phyloP scores from a whole-genome alignment of 2,113 vertebrate genomes.

The Percina caprodes region DNA sequence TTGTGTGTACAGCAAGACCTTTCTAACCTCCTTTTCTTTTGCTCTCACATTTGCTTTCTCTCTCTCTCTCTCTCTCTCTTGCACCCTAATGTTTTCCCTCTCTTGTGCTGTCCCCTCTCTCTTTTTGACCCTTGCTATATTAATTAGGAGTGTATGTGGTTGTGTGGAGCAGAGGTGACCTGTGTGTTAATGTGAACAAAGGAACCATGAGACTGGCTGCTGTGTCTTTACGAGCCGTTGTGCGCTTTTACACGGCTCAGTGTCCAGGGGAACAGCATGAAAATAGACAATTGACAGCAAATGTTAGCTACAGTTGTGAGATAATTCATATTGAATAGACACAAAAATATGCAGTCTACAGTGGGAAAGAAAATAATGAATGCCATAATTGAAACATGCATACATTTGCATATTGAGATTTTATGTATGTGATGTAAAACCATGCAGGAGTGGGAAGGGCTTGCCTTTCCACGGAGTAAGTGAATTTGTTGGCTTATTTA shows the following conservation, averaged over 20 bases:
- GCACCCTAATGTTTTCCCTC: conserved; percentile 8
- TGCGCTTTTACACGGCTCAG: not conserved
- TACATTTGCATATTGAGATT: conserved; percentile 18
- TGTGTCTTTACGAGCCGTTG: conserved; percentile 24
- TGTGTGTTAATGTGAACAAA: conserved; percentile 57
- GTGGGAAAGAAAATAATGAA: conserved; percentile 5
- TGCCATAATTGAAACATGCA: conserved; percentile 9
- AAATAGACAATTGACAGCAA: not conserved
- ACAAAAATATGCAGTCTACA: not conserved
- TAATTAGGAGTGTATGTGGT: conserved; percentile 49
- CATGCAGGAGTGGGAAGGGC: not conserved
- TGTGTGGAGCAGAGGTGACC: conserved; percentile 44
- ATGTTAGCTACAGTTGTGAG: not conserved
- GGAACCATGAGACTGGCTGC: conserved; percentile 18
- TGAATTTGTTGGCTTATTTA: not conserved
- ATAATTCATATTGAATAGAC: conserved; percentile 11
- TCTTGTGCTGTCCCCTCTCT: conserved; percentile 28
- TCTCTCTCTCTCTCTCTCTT: conserved; percentile 9
- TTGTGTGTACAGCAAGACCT: conserved; percentile 43
- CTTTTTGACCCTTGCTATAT: conserved; percentile 37
- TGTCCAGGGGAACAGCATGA: not conserved
- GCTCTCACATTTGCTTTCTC: conserved; percentile 25
- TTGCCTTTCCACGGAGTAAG: not conserved
- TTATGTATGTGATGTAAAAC: conserved; percentile 5
- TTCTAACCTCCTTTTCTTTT: conserved; percentile 47